Evolutionary conservation across 2,113 vertebrate species (phyloP).

Genomic region (Cyprinodon brontotheroides): DNA sequence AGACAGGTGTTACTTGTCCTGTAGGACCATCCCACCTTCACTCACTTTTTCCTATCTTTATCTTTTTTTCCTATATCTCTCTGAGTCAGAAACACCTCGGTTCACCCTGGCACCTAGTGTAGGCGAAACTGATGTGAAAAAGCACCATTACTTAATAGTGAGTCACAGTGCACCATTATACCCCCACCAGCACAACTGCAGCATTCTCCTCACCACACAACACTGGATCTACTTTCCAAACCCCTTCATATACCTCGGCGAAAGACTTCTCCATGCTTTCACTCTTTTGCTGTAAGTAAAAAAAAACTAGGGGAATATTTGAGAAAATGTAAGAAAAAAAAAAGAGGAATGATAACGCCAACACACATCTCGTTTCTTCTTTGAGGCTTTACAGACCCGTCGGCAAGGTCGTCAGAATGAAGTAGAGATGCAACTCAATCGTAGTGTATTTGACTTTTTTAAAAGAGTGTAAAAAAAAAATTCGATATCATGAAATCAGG

Average conservation of each 20-base stretch:
- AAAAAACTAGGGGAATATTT: background rate
- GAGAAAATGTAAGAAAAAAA: no score
- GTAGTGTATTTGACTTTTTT: constrained; percentile 62
- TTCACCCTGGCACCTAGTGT: constrained; percentile 68
- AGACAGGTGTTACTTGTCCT: constrained; percentile 46
- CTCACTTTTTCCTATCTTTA: constrained; percentile 6
- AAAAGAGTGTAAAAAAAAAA: constrained; percentile 25
- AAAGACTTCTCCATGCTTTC: constrained; percentile 33
- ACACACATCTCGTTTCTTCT: constrained; percentile 65
- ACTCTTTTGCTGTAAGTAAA: constrained; percentile 60
- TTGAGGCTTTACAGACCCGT: constrained; percentile 54
- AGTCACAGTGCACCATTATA: constrained; percentile 73
- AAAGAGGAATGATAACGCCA: constrained; percentile 53
- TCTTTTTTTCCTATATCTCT: constrained; percentile 10
- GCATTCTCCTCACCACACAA: constrained; percentile 46
- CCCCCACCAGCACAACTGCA: constrained; percentile 60
- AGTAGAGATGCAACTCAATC: constrained; percentile 52
- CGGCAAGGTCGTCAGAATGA: constrained; percentile 61
- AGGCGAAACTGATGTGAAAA: constrained; percentile 71
- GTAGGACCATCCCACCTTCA: constrained; percentile 11
- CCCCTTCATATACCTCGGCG: constrained; percentile 30
- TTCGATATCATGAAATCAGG: constrained; percentile 38
- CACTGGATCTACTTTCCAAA: constrained; percentile 3
- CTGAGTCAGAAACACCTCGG: constrained; percentile 68
- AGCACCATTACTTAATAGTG: constrained; percentile 73